Base-by-base conservation (phyloP, 2,113 vertebrate species). In the Petaurus breviceps region DNA sequence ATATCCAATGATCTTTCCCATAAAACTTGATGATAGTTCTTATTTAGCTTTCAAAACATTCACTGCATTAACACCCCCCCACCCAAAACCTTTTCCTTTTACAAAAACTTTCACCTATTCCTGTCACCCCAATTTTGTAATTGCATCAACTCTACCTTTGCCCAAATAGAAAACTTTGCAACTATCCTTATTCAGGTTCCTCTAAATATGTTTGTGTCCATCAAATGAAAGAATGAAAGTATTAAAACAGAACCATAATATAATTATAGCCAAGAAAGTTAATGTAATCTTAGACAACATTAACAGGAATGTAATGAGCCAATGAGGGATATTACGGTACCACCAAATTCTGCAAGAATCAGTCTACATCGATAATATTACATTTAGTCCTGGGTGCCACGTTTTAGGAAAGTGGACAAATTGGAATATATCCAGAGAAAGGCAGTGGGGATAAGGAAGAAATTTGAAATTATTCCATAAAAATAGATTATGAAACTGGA, bases 311-410 rank as follows among this genome's bases (percentile, higher is more conserved):
- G 8, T 43, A 8, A 77, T 22, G 9, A 19, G 16, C 19, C n/a
- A 22, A 8, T 8, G 7, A 23, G 1, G 31, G 12, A 84, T 4
- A 19, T 43, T 43, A 43, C 0, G 8, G 0, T 43, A 84, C 6
- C 3, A 2, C 7, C 16, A 43, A 43, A 77, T n/a, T 84, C 19
- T 84, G n/a, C n/a, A 84, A 84, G 12, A n/a, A 22, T 23, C 6
- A 84, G 68, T 43, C 68, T 43, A 19, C 7, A 43, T 43, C 16
- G 43, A 43, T 1, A 43, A 84, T 43, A 84, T 43, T 22, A 43
- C n/a, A 43, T 84, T 84, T 84, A 23, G 19, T 43, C 8, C 68
- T 23, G 7, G 16, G 2, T 43, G 19, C 0, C 19, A 23, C 7
- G 8, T 84, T 84, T 22, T 52, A 22, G n/a, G 7, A 84, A 84